Conservation (phyloP, 2,888 invertebrate genomes). For the Agonum fuliginosum region DNA sequence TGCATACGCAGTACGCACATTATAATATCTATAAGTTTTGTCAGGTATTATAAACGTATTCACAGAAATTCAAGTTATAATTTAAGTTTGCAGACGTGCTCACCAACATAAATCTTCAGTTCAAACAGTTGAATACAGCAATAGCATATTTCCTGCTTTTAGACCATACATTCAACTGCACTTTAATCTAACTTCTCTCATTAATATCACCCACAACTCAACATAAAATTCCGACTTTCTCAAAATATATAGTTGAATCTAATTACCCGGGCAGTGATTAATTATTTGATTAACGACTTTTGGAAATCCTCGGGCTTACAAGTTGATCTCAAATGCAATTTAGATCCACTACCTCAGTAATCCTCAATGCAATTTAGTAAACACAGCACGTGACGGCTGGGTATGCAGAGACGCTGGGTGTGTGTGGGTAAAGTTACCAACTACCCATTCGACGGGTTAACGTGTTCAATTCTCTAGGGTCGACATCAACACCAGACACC, state of each 20-base stretch:
- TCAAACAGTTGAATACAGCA: too few relatives aligned
- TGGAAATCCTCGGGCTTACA: neutral
- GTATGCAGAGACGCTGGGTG: slow-evolving; percentile 8
- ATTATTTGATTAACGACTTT: slow-evolving; percentile 42
- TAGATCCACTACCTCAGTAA: slow-evolving; percentile 15
- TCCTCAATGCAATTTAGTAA: slow-evolving; percentile 41
- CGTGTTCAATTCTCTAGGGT: neutral
- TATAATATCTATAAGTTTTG: too few relatives aligned
- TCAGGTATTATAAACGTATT: too few relatives aligned
- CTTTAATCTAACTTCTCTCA: too few relatives aligned
- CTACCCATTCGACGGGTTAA: neutral
- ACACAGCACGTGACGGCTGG: slow-evolving; percentile 20
- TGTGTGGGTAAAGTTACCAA: slow-evolving; percentile 22
- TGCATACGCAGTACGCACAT: too few relatives aligned
- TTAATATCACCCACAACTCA: too few relatives aligned
- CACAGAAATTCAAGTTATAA: too few relatives aligned
- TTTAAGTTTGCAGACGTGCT: too few relatives aligned
- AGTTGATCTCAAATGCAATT: slow-evolving; percentile 28
- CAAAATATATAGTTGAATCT: neutral
- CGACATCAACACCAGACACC: slow-evolving; percentile 3
- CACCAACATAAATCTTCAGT: too few relatives aligned
- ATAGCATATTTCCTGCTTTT: too few relatives aligned
- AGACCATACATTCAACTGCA: too few relatives aligned
- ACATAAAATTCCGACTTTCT: too few relatives aligned
- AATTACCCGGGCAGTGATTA: slow-evolving; percentile 33